Evolutionary conservation across 2,888 invertebrate species (phyloP), one percentile per base, ranked within the genome.

Genomic region (Bruchidius siliquastri): DNA sequence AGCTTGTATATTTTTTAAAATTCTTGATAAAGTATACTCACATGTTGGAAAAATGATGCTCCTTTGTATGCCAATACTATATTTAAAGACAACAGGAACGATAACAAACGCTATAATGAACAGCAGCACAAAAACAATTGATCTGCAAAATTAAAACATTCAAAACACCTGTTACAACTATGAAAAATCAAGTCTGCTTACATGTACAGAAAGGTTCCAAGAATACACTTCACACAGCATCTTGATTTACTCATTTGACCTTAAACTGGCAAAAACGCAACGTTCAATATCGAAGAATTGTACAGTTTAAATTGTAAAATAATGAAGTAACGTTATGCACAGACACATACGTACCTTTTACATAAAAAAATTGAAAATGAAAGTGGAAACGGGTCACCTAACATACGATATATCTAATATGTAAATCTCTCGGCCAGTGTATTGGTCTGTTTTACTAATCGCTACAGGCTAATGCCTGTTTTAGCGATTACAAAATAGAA

Each of bases 31-130:
- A n/a, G 10, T 69, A 70, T 79, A 89, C 90, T 90, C 89, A 94
- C 94, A 93, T 82, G 93, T 93, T 74, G 92, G 89, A 81, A 94
- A 94, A 13, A 94, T 87, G 70, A 94, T 88, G 78, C 88, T 90
- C 75, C 91, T 88, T 81, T 94, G 92, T 75, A 94, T 88, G 2
- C 89, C 88, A 77, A 90, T 89, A 0, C 93, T 93, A 82, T 91
- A 92, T 80, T 91, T 92, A 84, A 94, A 94, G 77, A 92, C 86
- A n/a, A 94, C 81, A 4, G 94, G 94, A 72, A 93, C 87, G 72
- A 92, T 85, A 0, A 91, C 90, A 77, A 93, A 92, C 75, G 93
- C 85, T 77, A 92, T 82, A 70, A 91, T 81, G 75, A 92, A 89
- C 21, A 89, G 81, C 0, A 90, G 70, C n/a, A 83, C 72, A 20